A percentile compares a stretch with the other conserved stretches of the same genome.
Conservation (phyloP, 2,113 vertebrate species). For the human (Homo sapiens) region DNA sequence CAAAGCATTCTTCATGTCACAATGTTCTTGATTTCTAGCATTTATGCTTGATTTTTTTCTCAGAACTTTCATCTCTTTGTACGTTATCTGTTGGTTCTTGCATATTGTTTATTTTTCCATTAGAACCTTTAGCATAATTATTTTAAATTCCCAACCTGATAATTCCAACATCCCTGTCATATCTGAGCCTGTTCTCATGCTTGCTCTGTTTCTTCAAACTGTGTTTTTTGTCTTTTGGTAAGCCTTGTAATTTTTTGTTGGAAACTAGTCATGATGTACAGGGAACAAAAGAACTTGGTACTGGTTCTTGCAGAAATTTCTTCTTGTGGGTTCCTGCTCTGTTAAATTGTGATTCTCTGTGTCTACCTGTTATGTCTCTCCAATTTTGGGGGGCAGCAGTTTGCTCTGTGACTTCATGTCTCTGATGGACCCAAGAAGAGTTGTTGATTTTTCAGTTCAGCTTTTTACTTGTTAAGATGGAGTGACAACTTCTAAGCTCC, state of each 20-base stretch:
- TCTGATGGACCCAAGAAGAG: background rate
- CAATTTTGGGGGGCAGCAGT: background rate
- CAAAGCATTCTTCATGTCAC: background rate
- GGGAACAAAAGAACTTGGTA: background rate
- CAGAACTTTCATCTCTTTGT: background rate
- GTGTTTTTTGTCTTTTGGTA: background rate
- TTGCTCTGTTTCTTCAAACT: background rate
- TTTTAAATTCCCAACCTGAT: background rate
- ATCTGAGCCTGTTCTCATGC: background rate
- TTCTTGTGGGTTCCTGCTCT: background rate
- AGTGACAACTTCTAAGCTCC: background rate
- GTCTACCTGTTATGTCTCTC: background rate
- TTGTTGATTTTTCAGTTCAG: background rate
- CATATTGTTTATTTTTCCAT: background rate
- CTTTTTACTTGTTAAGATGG: background rate
- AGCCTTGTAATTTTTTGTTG: background rate
- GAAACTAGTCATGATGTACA: background rate
- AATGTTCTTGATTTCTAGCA: background rate
- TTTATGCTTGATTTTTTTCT: background rate
- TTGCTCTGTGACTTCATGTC: background rate
- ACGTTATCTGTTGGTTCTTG: background rate
- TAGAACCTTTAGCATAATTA: background rate
- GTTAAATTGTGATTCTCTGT: background rate
- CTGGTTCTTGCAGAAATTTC: background rate
- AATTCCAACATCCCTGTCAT: background rate